A percentile compares a stretch with the other conserved stretches of the same genome.
Conservation (phyloP, 2,888 invertebrate genomes). For the Epistrophe grossulariae region DNA sequence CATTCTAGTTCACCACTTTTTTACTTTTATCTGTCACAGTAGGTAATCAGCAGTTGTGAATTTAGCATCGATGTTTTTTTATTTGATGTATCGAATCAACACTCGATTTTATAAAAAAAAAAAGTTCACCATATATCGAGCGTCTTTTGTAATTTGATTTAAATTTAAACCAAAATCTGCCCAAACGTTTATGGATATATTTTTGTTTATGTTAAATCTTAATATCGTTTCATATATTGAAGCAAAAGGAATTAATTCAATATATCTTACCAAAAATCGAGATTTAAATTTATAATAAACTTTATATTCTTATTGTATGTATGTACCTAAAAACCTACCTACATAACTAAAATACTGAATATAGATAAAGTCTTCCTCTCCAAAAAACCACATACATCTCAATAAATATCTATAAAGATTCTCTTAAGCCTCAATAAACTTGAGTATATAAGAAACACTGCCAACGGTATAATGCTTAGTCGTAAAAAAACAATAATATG, state of each 20-base stretch:
- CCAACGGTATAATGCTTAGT: conserved; percentile 22
- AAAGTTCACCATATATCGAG: too few species aligned
- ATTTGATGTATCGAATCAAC: too few species aligned
- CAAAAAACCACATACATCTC: conserved; percentile 13
- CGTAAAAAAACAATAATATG: conserved; percentile 43
- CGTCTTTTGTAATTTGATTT: too few species aligned
- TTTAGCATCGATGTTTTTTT: too few species aligned
- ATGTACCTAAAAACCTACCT: not conserved
- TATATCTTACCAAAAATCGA: not conserved
- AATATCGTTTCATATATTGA: not conserved
- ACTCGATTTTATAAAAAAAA: too few species aligned
- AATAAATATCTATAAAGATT: conserved; percentile 20
- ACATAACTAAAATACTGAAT: not conserved
- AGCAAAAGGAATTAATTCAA: not conserved
- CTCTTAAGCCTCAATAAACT: conserved; percentile 22
- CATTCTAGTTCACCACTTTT: too few species aligned
- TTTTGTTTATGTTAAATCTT: too few species aligned
- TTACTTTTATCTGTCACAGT: too few species aligned
- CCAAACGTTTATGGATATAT: too few species aligned
- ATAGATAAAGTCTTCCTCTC: not conserved
- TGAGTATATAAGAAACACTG: conserved; percentile 12
- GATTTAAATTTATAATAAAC: not conserved
- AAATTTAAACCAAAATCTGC: too few species aligned
- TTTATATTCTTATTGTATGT: too few species aligned
- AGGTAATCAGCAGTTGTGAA: too few species aligned